Base-by-base conservation (phyloP, 35 echinoderm and acorn worm genomes). In the Heliocidaris tuberculata region DNA sequence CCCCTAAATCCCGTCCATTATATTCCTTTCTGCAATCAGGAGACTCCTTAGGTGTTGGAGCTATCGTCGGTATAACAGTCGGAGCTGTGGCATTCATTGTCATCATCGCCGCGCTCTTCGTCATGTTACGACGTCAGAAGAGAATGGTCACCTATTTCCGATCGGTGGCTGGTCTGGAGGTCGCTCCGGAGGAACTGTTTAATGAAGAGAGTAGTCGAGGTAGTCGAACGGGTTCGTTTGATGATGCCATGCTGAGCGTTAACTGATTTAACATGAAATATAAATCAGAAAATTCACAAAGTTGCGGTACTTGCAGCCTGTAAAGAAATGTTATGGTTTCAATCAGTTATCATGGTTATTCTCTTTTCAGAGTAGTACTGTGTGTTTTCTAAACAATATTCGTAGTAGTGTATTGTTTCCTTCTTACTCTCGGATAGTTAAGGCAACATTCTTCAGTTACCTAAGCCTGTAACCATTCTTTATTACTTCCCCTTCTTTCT, bases 81-180 rank as follows among this genome's bases (percentile, higher is more conserved):
- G 91, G 48, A 13, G 47, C 5, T 31, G 50, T 50, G 16, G 91
- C 50, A 11, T 49, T 93, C 21, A 30, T 93, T 27, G 91, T 93
- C 13, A 31, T 93, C 50, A 13, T 93, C 15, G 50, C 29, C 50
- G 50, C 11, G 12, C 91, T 93, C 91, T 9, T 93, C 91, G 48
- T 30, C 47, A 50, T 93, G 91, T 48, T 93, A 31, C 16, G 50
- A 59, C 47, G 91, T 30, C 91, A 93, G 21, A 93, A 59, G 47
- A 32, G 91, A 93, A 93, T 93, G 91, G 91, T 93, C 15, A 2
- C 91, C 4, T 93, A 93, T 48, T 93, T 93, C 50, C 91, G 91
- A 30, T 93, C 91, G 29, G 91, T 93, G 91, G 91, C 91, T 29
- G 91, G 91, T 29, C 91, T 93, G 13, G 91, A 93, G 29, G 91